A percentile compares a stretch with the other conserved stretches of the same genome.
phyloP scores from a whole-genome alignment of 2,113 vertebrate genomes.

The Rhinogobius similis region DNA sequence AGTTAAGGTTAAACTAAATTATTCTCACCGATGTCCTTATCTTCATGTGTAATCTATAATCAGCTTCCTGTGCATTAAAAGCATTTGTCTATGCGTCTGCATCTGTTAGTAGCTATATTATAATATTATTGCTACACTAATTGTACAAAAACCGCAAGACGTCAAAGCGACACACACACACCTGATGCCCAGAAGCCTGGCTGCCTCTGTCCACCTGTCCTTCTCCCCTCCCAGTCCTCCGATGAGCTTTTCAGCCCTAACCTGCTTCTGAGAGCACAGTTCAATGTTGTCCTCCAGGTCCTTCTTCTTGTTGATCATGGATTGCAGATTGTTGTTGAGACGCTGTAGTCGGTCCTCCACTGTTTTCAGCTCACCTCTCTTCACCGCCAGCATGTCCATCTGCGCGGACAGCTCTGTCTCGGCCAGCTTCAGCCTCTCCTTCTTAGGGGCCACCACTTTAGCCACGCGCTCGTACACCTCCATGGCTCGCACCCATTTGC shows the following conservation, averaged over 20 bases:
- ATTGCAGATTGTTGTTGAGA: conserved; percentile 66
- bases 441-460: conserved; percentile 88
- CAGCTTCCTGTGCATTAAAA: no score
- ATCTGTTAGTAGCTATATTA: no score
- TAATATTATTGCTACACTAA: no score
- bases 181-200: conserved; percentile 74
- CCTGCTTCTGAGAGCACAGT: conserved; percentile 86
- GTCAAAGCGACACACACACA: background rate
- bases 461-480: conserved; percentile 89
- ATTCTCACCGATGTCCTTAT: no score
- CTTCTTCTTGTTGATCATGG: conserved; percentile 81
- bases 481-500: conserved; percentile 90
- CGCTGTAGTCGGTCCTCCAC: conserved; percentile 85
- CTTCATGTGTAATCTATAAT: no score
- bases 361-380: conserved; percentile 83
- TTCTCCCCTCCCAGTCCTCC: conserved; percentile 91
- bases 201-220: conserved; percentile 81
- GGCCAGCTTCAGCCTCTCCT: conserved; percentile 81
- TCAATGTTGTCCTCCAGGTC: conserved; percentile 86
- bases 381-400: conserved; percentile 81
- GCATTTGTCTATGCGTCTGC: no score
- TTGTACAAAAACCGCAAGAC: no score
- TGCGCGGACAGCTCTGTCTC: conserved; percentile 82
- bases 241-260: conserved; percentile 85
- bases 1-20: no score